Evolutionary conservation across 2,797 vertebrate genomes (phyloP).

Genomic region (Lepilemur ruficaudatus): DNA sequence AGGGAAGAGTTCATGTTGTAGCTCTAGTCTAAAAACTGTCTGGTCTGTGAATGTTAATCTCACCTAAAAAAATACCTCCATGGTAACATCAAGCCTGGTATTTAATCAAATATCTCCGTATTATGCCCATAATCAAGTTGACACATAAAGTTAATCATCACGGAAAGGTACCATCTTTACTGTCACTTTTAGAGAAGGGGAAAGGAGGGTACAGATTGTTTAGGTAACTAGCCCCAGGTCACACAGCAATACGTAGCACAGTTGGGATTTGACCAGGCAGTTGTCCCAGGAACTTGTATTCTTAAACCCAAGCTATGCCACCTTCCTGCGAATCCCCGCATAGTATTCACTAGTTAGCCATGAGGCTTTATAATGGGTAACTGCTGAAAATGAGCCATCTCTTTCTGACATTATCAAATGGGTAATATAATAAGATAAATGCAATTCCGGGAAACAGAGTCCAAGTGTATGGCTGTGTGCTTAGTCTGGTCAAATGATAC

Average conservation of each 20-base stretch:
- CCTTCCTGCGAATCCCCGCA: not conserved
- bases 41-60: not conserved
- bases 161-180: not conserved
- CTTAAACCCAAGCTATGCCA: not conserved
- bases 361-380: not conserved
- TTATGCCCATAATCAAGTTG: not conserved
- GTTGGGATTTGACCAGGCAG: not conserved
- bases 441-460: not conserved
- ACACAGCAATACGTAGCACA: not conserved
- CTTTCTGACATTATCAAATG: not conserved
- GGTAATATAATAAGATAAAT: not conserved
- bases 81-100: too few species aligned
- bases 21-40: not conserved
- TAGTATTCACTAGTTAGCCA: not conserved
- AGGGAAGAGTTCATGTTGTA: accelerated
- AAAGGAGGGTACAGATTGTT: not conserved
- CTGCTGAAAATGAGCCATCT: not conserved
- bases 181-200: not conserved
- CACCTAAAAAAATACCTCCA: not conserved
- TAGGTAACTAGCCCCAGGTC: too few species aligned
- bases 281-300: not conserved
- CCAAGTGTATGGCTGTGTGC: not conserved
- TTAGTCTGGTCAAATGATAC: not conserved
- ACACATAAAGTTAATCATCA: not conserved
- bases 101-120: not conserved